Conservation (phyloP, 2,113 vertebrate genomes). For the Piprites chloris region DNA sequence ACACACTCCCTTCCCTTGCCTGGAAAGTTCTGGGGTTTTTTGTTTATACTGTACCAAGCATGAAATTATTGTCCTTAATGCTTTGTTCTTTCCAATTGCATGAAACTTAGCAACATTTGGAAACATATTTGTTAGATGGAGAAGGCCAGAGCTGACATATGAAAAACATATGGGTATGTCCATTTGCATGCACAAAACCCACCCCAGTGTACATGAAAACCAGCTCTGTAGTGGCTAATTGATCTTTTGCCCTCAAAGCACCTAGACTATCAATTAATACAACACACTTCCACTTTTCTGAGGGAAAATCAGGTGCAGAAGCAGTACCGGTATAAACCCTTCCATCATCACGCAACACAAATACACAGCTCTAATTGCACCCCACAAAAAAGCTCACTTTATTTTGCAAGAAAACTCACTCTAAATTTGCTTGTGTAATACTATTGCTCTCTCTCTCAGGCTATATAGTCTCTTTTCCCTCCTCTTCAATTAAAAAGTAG, state of each 20-base stretch:
- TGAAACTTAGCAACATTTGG: conserved; percentile 29
- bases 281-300: neutral
- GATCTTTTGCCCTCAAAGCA: neutral
- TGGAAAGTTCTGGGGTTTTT: conserved; percentile 12
- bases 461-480: neutral
- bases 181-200: neutral
- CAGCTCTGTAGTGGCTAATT: neutral
- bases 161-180: neutral
- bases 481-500: neutral
- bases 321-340: neutral
- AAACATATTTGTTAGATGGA: conserved; percentile 19
- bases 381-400: neutral
- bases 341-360: neutral
- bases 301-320: neutral
- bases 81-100: conserved; percentile 40
- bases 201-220: neutral
- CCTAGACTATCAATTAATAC: neutral
- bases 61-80: conserved; percentile 4
- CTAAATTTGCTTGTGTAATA: neutral
- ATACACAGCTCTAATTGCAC: neutral
- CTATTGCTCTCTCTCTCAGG: neutral
- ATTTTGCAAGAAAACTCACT: neutral
- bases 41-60: conserved; percentile 35
- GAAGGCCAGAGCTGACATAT: neutral
- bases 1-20: conserved; percentile 14